Conservation (phyloP, 2,113 vertebrate species). For the Tupaia tana region DNA sequence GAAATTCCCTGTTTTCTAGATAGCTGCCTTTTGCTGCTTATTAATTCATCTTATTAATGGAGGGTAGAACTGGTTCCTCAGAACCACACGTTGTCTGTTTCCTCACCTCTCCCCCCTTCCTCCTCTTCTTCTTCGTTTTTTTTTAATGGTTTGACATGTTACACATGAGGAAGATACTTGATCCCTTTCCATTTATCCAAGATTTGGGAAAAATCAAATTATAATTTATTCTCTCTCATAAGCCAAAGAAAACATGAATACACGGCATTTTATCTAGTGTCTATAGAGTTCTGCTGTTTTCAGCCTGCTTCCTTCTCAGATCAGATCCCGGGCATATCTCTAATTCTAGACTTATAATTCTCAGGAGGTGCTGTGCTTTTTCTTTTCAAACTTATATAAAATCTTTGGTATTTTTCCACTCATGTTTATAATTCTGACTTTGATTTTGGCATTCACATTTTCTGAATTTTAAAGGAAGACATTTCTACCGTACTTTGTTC, state of each 20-base stretch:
- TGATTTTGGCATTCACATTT: constrained; percentile 67
- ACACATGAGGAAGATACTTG: constrained; percentile 23
- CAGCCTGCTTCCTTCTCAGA: neutral
- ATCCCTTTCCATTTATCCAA: neutral
- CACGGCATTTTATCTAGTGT: neutral
- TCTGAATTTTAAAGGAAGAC: constrained; percentile 67
- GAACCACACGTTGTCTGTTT: neutral
- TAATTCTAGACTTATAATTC: constrained; percentile 8
- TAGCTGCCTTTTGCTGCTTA: neutral
- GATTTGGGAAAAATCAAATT: constrained; percentile 36
- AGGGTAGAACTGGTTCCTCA: neutral
- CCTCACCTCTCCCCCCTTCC: neutral
- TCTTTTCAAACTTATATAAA: constrained; percentile 60
- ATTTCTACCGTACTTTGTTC: constrained; percentile 66
- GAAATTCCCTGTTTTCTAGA: neutral
- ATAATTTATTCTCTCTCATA: constrained; percentile 40
- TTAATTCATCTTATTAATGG: neutral
- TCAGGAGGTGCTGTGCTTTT: constrained; percentile 25
- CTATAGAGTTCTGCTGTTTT: neutral
- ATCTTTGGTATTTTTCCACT: constrained; percentile 57
- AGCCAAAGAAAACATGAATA: constrained; percentile 28
- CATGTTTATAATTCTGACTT: constrained; percentile 60
- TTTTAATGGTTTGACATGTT: neutral
- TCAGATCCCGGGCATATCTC: neutral
- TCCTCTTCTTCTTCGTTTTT: neutral